Percentiles rank a stretch among this genome's conserved stretches.
These are phyloP conservation scores for Himalopsyche kuldschensis DNA, from an alignment of 2,888 invertebrate genomes.

Conservation along the genomic window DNA sequence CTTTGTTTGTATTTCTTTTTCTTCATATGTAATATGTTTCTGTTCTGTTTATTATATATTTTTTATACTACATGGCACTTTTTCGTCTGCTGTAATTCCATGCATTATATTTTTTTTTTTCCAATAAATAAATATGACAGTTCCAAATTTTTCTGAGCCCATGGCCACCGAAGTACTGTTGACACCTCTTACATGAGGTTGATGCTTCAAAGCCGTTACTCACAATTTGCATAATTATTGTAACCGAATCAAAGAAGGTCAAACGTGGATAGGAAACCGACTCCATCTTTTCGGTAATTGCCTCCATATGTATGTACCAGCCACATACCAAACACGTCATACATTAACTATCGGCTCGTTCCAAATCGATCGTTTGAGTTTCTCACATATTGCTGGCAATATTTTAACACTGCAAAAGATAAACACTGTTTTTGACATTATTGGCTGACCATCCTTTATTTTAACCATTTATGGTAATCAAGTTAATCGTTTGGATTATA, in stretches of 20 bases:
- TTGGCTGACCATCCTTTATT: too few relatives aligned
- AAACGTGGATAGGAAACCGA: constrained; percentile 11
- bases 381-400: background rate
- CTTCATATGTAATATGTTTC: too few relatives aligned
- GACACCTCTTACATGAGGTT: constrained; percentile 12
- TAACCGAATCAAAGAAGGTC: constrained; percentile 30
- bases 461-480: too few relatives aligned
- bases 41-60: too few relatives aligned
- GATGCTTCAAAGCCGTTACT: constrained; percentile 32
- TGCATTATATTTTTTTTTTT: too few relatives aligned
- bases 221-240: constrained; percentile 38
- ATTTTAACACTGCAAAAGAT: too few relatives aligned
- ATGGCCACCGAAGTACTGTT: background rate
- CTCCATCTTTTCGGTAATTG: background rate
- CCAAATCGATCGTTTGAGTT: background rate
- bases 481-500: too few relatives aligned
- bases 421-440: too few relatives aligned
- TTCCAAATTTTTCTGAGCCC: background rate
- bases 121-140: too few relatives aligned
- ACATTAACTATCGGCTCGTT: background rate
- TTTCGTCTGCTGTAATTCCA: too few relatives aligned
- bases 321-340: background rate
- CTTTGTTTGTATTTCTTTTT: too few relatives aligned
- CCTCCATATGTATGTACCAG: background rate
- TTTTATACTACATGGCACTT: too few relatives aligned